A percentile compares a stretch with the other conserved stretches of the same genome.
Conservation (phyloP, 1,140 invertebrate genomes). For the Drosophila yakuba region DNA sequence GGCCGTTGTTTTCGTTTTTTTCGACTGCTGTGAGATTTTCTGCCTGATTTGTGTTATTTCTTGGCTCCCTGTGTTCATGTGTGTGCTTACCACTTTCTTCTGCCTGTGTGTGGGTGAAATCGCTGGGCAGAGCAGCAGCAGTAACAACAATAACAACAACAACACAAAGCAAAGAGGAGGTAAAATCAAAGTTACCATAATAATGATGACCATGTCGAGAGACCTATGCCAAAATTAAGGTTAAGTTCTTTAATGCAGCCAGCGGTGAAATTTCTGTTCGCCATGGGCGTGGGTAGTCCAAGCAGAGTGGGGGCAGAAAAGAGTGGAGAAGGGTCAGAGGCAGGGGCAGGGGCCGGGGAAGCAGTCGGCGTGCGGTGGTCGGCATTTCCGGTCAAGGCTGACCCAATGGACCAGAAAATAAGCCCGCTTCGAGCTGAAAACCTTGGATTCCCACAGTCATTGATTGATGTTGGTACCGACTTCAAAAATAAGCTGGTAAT, state of each 20-base stretch:
- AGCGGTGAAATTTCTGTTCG: slow-evolving; percentile 46
- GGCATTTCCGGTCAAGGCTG: slow-evolving; percentile 47
- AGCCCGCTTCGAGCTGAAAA: background rate
- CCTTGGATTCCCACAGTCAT: background rate
- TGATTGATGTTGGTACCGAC: background rate
- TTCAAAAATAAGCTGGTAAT: no score
- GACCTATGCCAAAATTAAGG: slow-evolving; percentile 49
- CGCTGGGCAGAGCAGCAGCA: slow-evolving; percentile 4
- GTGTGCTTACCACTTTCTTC: slow-evolving; percentile 39
- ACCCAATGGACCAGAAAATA: slow-evolving; percentile 51
- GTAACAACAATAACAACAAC: background rate
- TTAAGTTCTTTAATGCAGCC: slow-evolving; percentile 55
- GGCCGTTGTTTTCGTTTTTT: slow-evolving; percentile 25
- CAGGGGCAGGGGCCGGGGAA: background rate
- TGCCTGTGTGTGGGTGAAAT: slow-evolving; percentile 44
- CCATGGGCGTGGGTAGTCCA: slow-evolving; percentile 20
- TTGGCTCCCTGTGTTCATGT: slow-evolving; percentile 12
- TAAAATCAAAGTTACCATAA: slow-evolving; percentile 47
- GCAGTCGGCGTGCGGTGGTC: background rate
- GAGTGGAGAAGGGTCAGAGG: background rate
- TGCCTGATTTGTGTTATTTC: slow-evolving; percentile 10
- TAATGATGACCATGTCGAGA: slow-evolving; percentile 30
- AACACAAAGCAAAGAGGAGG: slow-evolving; percentile 3
- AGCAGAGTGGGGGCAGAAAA: background rate
- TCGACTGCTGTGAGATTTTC: slow-evolving; percentile 17